Evolutionary conservation across 2,888 invertebrate species (phyloP), one percentile per base, ranked within the genome.

Genomic region (Lithophane semibrunnea): DNA sequence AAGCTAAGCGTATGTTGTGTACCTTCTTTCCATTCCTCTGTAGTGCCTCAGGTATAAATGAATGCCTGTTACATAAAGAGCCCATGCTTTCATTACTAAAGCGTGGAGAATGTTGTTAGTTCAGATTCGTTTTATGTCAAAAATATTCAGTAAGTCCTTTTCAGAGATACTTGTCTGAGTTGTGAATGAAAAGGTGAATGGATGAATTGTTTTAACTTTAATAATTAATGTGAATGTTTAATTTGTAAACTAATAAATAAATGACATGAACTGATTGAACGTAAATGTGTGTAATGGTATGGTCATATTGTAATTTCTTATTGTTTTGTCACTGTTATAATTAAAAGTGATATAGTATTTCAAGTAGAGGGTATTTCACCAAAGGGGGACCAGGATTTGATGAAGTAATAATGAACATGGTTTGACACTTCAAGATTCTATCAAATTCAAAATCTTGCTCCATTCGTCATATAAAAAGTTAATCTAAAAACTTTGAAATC

Each of bases 1-100:
- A 47, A 54, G 54, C 21, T 21, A 54, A 54, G n/a, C n/a, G 58
- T 5, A 13, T 12, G 1, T 24, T 9, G 60, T 61, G 18, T 4
- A n/a, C 12, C 73, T 82, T 81, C 69, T 77, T 49, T 8, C 0
- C 0, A 21, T 29, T 2, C 8, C 9, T 70, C 0, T 63, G 0
- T 42, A 13, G 1, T 70, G 44, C 0, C 44, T 79, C 74, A 78
- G 70, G 80, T 83, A 85, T 86, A 86, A 89, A 88, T 88, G 89
- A 89, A 88, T 80, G 73, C 79, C 44, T 7, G 64, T 72, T 69
- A 77, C 63, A 83, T 71, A 85, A 80, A 83, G 72, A 75, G 52
- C 58, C 65, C 44, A 72, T 56, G 74, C 61, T 77, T 83, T 83
- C 73, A 80, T 86, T 68, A 82, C 64, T 66, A 63, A 73, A 78